These are phyloP conservation scores for Junonia oenone DNA, from an alignment of 2,888 invertebrate species.

Conservation along the genomic window DNA sequence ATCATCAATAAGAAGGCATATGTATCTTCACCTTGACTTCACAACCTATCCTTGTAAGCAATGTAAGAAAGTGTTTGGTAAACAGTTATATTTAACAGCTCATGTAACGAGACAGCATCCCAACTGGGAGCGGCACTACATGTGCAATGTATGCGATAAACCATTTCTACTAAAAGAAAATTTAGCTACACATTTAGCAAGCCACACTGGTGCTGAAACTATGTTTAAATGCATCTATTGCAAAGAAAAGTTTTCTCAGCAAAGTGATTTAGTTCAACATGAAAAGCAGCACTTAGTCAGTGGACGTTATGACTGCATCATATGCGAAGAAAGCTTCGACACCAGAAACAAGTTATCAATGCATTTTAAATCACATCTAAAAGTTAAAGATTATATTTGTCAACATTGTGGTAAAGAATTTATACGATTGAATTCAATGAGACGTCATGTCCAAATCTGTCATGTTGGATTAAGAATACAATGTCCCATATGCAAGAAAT, in stretches of 20 bases:
- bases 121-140: constrained; percentile 69
- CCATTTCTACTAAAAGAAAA: constrained; percentile 88
- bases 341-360: constrained; percentile 81
- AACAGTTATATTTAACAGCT: constrained; percentile 82
- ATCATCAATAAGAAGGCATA: constrained; percentile 84
- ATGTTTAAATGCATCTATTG: constrained; percentile 84
- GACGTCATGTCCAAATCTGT: constrained; percentile 86
- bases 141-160: constrained; percentile 87
- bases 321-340: constrained; percentile 86
- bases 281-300: constrained; percentile 85
- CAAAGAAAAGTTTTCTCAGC: constrained; percentile 51
- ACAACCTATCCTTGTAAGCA: constrained; percentile 81
- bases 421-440: constrained; percentile 85
- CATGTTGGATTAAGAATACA: constrained; percentile 88
- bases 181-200: constrained; percentile 84
- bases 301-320: constrained; percentile 85
- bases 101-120: constrained; percentile 81
- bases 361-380: constrained; percentile 85
- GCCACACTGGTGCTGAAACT: constrained; percentile 78
- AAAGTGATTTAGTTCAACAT: constrained; percentile 79
- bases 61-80: constrained; percentile 82
- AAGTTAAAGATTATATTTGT: constrained; percentile 87
- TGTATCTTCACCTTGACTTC: constrained; percentile 82
- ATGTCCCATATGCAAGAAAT: constrained; percentile 89
- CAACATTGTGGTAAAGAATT: constrained; percentile 90